Conservation (phyloP, 2,797 vertebrate species). For the Aeoliscus strigatus region DNA sequence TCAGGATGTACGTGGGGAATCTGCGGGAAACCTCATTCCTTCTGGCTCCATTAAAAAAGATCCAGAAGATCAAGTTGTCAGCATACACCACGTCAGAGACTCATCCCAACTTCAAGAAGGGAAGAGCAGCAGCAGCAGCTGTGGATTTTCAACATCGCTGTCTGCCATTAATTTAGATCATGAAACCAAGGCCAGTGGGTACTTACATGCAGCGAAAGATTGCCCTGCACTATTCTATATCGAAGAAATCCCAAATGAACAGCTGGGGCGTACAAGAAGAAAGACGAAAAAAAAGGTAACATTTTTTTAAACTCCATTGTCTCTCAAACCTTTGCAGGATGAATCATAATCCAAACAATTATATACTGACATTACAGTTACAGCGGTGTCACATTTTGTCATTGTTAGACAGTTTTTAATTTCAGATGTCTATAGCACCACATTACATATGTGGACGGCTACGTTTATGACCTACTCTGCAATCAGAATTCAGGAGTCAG, state of each 20-base stretch:
- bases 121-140: rapidly evolving
- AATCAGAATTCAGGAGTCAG: too few species aligned
- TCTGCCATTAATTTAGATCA: not conserved
- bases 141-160: not conserved
- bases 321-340: slow-evolving; percentile 1
- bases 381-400: too few species aligned
- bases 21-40: not conserved
- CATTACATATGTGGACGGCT: too few species aligned
- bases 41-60: too few species aligned
- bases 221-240: too few species aligned
- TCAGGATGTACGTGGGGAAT: not conserved
- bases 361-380: too few species aligned
- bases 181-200: not conserved
- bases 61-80: slow-evolving; percentile 20
- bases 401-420: too few species aligned
- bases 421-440: too few species aligned
- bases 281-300: slow-evolving; percentile 12
- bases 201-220: not conserved
- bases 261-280: not conserved
- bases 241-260: not conserved
- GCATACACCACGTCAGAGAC: not conserved
- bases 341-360: too few species aligned
- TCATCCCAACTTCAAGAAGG: not conserved
- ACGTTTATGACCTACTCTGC: too few species aligned
- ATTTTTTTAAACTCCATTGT: not conserved